phyloP scores from a whole-genome alignment of 2,888 invertebrate genomes.

The Phoenoteleia sp. region DNA sequence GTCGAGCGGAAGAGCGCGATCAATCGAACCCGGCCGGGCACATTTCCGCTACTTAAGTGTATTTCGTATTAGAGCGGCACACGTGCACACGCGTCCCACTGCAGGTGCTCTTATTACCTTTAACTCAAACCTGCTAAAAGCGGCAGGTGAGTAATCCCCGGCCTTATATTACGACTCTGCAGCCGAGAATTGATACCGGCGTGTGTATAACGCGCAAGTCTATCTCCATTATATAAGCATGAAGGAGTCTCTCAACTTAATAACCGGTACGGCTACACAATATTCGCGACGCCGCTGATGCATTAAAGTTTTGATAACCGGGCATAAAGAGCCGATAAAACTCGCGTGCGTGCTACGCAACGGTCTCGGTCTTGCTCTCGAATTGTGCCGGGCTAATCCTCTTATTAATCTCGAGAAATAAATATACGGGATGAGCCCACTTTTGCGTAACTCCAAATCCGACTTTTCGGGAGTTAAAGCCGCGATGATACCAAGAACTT shows the following conservation, averaged over 20 bases:
- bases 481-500: slow-evolving; percentile 41
- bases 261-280: slow-evolving; percentile 46
- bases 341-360: neutral
- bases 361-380: slow-evolving; percentile 19
- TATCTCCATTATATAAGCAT: slow-evolving; percentile 50
- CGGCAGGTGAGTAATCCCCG: slow-evolving; percentile 70
- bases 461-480: slow-evolving; percentile 57
- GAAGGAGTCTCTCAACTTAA: slow-evolving; percentile 51
- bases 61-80: slow-evolving; percentile 59
- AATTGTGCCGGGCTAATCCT: slow-evolving; percentile 29
- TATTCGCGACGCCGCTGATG: slow-evolving; percentile 26
- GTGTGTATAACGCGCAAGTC: slow-evolving; percentile 37
- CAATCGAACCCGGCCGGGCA: slow-evolving; percentile 32
- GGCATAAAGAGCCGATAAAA: neutral
- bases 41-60: slow-evolving; percentile 63
- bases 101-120: slow-evolving; percentile 76
- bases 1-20: neutral
- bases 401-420: slow-evolving; percentile 59
- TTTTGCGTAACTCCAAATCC: slow-evolving; percentile 54
- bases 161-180: slow-evolving; percentile 38
- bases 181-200: slow-evolving; percentile 35
- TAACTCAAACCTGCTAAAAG: slow-evolving; percentile 70
- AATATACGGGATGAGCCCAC: slow-evolving; percentile 60
- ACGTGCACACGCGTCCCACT: slow-evolving; percentile 36
- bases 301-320: slow-evolving; percentile 30